phyloP scores from a whole-genome alignment of 2,888 invertebrate genomes.

The Reticulitermes lucifugus region DNA sequence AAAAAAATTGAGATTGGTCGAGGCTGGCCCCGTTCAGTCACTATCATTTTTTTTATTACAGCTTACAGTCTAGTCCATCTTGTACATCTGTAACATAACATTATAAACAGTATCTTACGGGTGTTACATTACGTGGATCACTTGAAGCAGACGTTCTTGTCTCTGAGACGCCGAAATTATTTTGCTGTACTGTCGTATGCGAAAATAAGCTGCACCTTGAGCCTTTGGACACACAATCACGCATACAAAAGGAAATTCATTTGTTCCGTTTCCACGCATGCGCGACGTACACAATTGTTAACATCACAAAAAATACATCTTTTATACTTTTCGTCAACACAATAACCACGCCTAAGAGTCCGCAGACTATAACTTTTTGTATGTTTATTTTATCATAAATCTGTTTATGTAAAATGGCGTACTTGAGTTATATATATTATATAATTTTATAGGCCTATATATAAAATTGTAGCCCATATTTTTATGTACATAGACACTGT shows the following conservation, averaged over 20 bases:
- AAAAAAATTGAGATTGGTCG: too few species aligned
- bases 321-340: constrained; percentile 2
- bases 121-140: constrained; percentile 29
- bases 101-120: constrained; percentile 48
- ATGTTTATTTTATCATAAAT: neutral
- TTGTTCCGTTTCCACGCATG: constrained; percentile 15
- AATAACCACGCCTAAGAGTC: constrained; percentile 1
- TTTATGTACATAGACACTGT: constrained; percentile 43
- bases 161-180: neutral
- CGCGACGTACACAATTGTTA: constrained; percentile 23
- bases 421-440: neutral
- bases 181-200: constrained; percentile 7
- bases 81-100: constrained; percentile 49
- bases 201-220: constrained; percentile 38
- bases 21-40: neutral
- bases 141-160: constrained; percentile 23
- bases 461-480: constrained; percentile 36
- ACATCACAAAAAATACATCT: constrained; percentile 43
- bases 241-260: constrained; percentile 18
- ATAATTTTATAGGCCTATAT: constrained; percentile 37
- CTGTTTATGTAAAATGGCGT: constrained; percentile 25
- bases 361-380: neutral
- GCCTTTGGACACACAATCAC: neutral
- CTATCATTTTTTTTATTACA: constrained; percentile 43
- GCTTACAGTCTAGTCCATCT: constrained; percentile 43